Conservation (phyloP, 2,888 invertebrate genomes). For the Amphipoea oculea region DNA sequence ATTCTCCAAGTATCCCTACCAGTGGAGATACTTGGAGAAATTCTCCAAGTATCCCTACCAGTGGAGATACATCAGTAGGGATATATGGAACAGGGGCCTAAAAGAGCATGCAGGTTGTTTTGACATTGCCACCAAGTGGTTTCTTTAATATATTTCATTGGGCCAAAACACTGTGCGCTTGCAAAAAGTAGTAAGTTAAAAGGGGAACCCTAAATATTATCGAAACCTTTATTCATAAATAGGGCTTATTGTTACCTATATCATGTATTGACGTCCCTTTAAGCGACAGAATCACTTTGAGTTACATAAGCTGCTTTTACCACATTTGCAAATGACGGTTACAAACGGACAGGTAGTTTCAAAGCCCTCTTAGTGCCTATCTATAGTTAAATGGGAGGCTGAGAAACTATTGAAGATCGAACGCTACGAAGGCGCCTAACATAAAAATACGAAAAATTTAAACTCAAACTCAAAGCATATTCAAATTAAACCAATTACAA, state of each 20-base stretch:
- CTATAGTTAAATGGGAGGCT: no score
- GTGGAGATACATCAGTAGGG: no score
- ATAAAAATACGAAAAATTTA: background rate
- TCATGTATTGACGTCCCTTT: constrained; percentile 1
- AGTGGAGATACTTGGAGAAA: no score
- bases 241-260: constrained; percentile 5
- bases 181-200: constrained; percentile 2
- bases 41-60: no score
- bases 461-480: no score
- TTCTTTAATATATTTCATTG: background rate
- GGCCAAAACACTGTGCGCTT: constrained; percentile 3
- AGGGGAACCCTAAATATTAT: background rate
- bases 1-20: no score
- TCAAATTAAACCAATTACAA: no score
- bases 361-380: no score
- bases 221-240: constrained; percentile 18
- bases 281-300: background rate
- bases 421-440: background rate
- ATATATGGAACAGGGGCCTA: no score
- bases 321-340: constrained; percentile 2
- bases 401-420: background rate
- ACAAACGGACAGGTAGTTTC: background rate
- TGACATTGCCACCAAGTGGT: background rate
- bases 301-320: constrained; percentile 9
- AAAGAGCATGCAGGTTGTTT: background rate